Evolutionary conservation across 1,140 invertebrate species (phyloP).

Genomic region (Ridgeia piscesae): DNA sequence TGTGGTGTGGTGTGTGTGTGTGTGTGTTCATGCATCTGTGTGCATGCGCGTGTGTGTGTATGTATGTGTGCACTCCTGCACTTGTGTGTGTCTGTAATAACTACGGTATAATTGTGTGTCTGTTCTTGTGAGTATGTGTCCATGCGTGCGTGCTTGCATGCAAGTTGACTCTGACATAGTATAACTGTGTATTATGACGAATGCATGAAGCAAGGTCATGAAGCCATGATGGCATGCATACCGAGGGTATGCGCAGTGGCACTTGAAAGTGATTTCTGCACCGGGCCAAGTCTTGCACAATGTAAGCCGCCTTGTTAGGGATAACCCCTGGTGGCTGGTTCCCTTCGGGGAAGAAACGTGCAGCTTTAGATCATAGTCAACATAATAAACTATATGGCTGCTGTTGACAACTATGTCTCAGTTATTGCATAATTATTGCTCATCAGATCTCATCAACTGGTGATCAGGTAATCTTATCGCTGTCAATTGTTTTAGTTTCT

Average conservation of each 20-base stretch:
- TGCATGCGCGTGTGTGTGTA: too few relatives aligned
- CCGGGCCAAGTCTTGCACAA: conserved; percentile 51
- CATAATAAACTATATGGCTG: neutral
- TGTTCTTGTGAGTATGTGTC: too few relatives aligned
- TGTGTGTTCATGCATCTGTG: too few relatives aligned
- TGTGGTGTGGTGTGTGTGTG: too few relatives aligned
- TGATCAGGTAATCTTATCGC: neutral
- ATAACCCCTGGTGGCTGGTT: conserved; percentile 54
- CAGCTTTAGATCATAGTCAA: neutral
- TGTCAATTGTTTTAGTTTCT: neutral
- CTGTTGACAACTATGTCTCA: neutral
- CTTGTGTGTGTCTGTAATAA: too few relatives aligned
- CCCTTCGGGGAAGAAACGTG: conserved; percentile 34
- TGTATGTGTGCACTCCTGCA: too few relatives aligned
- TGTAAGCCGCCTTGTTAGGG: conserved; percentile 53
- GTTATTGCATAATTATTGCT: neutral
- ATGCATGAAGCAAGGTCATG: neutral
- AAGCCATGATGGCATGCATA: conserved; percentile 33
- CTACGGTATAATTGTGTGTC: too few relatives aligned
- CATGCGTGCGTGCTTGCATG: too few relatives aligned
- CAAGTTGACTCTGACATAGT: too few relatives aligned
- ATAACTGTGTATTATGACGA: too few relatives aligned
- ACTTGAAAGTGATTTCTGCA: conserved; percentile 51
- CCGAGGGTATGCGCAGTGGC: conserved; percentile 51
- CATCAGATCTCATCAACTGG: neutral